Evolutionary conservation across 2,888 invertebrate species (phyloP).

Genomic region (Aromia moschata): DNA sequence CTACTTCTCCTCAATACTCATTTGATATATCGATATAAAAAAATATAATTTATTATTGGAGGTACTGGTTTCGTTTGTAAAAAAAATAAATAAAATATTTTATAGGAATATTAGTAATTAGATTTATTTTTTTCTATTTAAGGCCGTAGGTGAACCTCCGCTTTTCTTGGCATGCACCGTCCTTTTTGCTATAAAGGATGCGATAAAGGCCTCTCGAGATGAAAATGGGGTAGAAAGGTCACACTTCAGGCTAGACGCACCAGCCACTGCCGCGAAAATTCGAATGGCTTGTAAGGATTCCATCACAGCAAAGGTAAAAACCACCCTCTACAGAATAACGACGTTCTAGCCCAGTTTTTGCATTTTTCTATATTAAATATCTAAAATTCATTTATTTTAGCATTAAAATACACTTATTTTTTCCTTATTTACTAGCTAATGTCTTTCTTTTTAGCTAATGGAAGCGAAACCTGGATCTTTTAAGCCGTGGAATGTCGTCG

Average conservation of each 20-base stretch:
- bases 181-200: slow-evolving; percentile 91
- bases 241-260: slow-evolving; percentile 78
- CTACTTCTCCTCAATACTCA: too few species aligned
- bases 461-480: slow-evolving; percentile 66
- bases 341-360: too few species aligned
- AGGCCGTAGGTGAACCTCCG: slow-evolving; percentile 97
- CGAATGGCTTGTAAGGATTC: slow-evolving; percentile 89
- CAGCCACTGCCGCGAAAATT: slow-evolving; percentile 89
- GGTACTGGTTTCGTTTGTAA: too few species aligned
- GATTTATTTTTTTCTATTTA: too few species aligned
- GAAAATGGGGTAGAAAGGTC: slow-evolving; percentile 70
- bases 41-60: too few species aligned
- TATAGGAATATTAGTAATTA: too few species aligned
- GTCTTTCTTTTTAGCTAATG: slow-evolving; percentile 65
- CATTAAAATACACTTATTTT: too few species aligned
- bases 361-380: too few species aligned
- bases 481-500: slow-evolving; percentile 72
- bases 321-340: too few species aligned
- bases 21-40: too few species aligned
- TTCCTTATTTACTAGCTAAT: slow-evolving; percentile 12
- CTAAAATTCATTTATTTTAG: too few species aligned
- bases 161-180: slow-evolving; percentile 87
- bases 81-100: too few species aligned
- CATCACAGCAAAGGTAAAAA: slow-evolving; percentile 77
- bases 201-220: slow-evolving; percentile 79